Evolutionary conservation across 2,888 invertebrate species (phyloP).

Genomic region (Lithosia quadra): DNA sequence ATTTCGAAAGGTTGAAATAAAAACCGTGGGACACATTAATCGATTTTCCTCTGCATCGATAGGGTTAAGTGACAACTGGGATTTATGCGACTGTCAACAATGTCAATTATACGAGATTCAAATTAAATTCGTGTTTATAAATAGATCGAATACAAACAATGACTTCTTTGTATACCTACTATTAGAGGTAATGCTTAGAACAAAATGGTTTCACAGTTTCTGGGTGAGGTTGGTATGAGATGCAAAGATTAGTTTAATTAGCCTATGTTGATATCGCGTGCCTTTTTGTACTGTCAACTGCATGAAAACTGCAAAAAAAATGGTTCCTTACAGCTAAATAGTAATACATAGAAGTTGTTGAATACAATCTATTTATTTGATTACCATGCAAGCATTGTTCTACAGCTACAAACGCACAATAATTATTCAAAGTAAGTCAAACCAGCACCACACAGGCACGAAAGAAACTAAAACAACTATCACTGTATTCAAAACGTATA

Average conservation of each 20-base stretch:
- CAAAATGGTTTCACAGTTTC: background rate
- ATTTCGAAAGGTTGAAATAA: slow-evolving; percentile 39
- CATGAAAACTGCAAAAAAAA: background rate
- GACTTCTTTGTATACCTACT: background rate
- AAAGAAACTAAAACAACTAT: slow-evolving; percentile 49
- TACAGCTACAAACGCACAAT: slow-evolving; percentile 7
- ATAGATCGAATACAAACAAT: background rate
- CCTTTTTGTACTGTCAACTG: background rate
- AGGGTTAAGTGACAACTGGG: slow-evolving; percentile 35
- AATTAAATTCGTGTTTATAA: slow-evolving; percentile 17
- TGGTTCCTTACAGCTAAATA: background rate
- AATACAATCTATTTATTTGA: background rate
- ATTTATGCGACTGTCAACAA: slow-evolving; percentile 40
- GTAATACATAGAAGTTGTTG: background rate
- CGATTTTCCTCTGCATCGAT: slow-evolving; percentile 34
- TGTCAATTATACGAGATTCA: slow-evolving; percentile 21
- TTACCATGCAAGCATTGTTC: slow-evolving; percentile 10
- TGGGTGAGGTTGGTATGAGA: too few species aligned
- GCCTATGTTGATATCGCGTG: too few species aligned
- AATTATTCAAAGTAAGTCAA: slow-evolving; percentile 20
- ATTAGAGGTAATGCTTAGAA: too few species aligned
- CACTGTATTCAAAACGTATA: slow-evolving; percentile 64
- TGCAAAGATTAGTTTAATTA: too few species aligned
- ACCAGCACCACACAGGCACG: slow-evolving; percentile 19
- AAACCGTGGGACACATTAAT: slow-evolving; percentile 41